Conservation (phyloP, 1,140 invertebrate genomes). For the Macrobrachium rosenbergii region DNA sequence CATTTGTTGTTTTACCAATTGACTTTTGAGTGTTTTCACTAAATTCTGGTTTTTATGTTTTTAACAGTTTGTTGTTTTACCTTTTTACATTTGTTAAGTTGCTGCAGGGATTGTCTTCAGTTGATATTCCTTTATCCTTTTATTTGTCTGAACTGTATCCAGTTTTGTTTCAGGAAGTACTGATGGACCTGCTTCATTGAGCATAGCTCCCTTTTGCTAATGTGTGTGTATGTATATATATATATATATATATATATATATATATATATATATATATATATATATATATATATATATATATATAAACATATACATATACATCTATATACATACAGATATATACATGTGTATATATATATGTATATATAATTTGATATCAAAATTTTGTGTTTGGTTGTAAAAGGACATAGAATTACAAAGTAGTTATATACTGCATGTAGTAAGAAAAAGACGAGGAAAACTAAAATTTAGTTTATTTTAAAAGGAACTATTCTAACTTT, state of each 20-base stretch:
- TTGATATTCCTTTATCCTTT: too few relatives aligned
- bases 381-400: conserved; percentile 9
- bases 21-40: too few relatives aligned
- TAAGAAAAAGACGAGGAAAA: background rate
- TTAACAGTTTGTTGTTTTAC: too few relatives aligned
- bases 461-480: background rate
- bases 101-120: too few relatives aligned
- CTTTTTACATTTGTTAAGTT: too few relatives aligned
- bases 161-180: background rate
- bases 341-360: conserved; percentile 33
- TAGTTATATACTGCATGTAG: too few relatives aligned
- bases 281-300: conserved; percentile 18
- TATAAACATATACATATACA: conserved; percentile 7
- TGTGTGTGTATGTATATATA: background rate
- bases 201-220: background rate
- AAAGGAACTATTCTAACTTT: too few relatives aligned
- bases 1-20: too few relatives aligned
- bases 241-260: conserved; percentile 10
- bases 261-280: conserved; percentile 26
- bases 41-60: too few relatives aligned
- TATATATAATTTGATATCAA: conserved; percentile 38
- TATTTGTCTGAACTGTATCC: background rate
- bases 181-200: background rate
- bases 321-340: conserved; percentile 34
- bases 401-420: background rate